phyloP scores from a whole-genome alignment of 2,113 vertebrate species.

The Gorsachius goisagi region DNA sequence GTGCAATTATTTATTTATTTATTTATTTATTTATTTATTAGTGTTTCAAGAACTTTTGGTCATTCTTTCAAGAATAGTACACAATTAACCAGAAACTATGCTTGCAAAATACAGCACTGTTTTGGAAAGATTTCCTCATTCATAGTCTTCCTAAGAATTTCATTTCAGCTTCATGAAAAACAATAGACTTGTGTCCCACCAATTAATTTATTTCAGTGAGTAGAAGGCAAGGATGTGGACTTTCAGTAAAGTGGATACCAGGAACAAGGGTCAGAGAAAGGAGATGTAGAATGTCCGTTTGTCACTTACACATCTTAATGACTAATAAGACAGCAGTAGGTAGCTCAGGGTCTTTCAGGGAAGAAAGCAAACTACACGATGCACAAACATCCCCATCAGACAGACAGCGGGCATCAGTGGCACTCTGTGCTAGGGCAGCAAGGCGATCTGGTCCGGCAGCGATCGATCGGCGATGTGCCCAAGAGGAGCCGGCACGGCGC shows the following conservation, averaged over 20 bases:
- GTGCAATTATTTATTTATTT: not conserved
- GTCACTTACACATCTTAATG: not conserved
- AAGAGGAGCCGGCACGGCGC: accelerated
- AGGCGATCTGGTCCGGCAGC: accelerated
- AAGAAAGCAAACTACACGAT: not conserved
- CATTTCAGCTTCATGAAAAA: not conserved
- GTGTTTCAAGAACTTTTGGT: not conserved
- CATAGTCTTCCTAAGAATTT: not conserved
- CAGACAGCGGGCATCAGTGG: accelerated
- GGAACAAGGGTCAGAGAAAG: slow-evolving; percentile 33
- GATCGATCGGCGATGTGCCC: not conserved
- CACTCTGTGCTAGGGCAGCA: not conserved
- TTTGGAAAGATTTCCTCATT: not conserved
- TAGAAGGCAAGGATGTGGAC: not conserved
- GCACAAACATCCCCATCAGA: not conserved
- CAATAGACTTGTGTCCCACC: not conserved
- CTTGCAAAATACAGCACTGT: not conserved
- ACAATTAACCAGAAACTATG: not conserved
- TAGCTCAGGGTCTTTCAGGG: not conserved
- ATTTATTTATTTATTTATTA: not conserved
- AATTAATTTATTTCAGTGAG: not conserved
- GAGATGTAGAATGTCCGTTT: not conserved
- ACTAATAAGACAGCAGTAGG: not conserved
- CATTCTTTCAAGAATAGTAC: not conserved
- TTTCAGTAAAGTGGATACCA: not conserved